Evolutionary conservation across 2,797 vertebrate species (phyloP).

Genomic region (Falco biarmicus): DNA sequence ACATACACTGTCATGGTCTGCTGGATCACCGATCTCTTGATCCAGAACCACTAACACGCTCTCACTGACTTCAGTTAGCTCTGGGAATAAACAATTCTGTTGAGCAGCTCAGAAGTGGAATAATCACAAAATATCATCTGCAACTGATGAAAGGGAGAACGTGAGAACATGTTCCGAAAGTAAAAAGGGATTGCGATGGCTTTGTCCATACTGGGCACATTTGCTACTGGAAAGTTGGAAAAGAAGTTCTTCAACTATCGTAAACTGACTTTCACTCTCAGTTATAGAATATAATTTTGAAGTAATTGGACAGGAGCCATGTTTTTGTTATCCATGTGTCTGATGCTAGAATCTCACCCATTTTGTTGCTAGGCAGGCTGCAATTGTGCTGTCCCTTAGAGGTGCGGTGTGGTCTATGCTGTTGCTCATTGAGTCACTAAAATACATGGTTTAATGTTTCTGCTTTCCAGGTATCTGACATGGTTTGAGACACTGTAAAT

Average conservation of each 20-base stretch:
- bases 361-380: not conserved
- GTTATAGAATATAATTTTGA: not conserved
- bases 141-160: not conserved
- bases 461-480: not conserved
- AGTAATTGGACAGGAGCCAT: not conserved
- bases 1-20: rapidly evolving
- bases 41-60: not conserved
- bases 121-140: not conserved
- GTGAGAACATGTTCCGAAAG: not conserved
- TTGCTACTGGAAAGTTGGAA: not conserved
- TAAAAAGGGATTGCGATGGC: not conserved
- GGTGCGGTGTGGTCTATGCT: not conserved
- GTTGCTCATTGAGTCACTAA: not conserved
- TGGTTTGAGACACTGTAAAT: not conserved
- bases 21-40: not conserved
- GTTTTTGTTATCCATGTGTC: not conserved
- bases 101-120: not conserved
- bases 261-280: not conserved
- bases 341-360: not conserved
- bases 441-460: rapidly evolving
- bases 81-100: not conserved
- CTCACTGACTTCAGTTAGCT: not conserved
- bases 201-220: not conserved
- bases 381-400: not conserved
- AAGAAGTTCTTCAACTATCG: not conserved